Percentiles rank a stretch among this genome's conserved stretches.
phyloP scores from a whole-genome alignment of 1,140 invertebrate genomes.

The Notospermus geniculatus region DNA sequence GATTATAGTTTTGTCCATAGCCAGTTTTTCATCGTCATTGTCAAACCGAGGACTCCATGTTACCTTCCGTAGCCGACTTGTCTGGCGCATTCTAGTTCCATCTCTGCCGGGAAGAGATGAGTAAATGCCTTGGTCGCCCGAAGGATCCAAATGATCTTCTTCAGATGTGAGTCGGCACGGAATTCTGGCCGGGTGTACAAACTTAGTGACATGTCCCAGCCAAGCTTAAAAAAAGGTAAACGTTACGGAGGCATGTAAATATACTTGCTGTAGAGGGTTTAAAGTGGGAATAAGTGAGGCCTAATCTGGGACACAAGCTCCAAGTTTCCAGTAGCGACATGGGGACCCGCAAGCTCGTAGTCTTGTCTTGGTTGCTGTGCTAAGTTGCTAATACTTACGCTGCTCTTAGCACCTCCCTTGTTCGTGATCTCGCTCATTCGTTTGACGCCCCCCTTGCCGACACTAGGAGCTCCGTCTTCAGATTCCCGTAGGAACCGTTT shows the following conservation, averaged over 20 bases:
- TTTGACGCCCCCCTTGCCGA: background rate
- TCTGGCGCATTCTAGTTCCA: slow-evolving; percentile 41
- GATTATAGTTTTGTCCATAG: no score
- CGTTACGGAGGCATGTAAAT: no score
- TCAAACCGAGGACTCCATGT: background rate
- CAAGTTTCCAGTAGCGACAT: no score
- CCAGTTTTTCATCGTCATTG: background rate
- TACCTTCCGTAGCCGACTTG: slow-evolving; percentile 49
- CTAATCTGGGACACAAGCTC: no score
- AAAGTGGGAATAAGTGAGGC: no score
- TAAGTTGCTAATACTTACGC: background rate
- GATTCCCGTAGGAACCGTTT: slow-evolving; percentile 1
- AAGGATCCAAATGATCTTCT: slow-evolving; percentile 42
- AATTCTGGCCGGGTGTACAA: slow-evolving; percentile 2
- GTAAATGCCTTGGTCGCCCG: slow-evolving; percentile 48
- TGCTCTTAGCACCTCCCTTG: background rate
- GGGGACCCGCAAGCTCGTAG: no score
- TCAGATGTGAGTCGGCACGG: background rate
- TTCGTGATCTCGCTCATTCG: background rate
- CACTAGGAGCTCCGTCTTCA: background rate
- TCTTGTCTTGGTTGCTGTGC: no score
- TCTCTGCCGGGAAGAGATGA: slow-evolving; percentile 45
- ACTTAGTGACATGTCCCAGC: background rate
- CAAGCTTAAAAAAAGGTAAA: slow-evolving; percentile 9
- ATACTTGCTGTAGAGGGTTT: no score